Base-by-base conservation (phyloP, 2,888 invertebrate genomes). In the Nysson spinosus region DNA sequence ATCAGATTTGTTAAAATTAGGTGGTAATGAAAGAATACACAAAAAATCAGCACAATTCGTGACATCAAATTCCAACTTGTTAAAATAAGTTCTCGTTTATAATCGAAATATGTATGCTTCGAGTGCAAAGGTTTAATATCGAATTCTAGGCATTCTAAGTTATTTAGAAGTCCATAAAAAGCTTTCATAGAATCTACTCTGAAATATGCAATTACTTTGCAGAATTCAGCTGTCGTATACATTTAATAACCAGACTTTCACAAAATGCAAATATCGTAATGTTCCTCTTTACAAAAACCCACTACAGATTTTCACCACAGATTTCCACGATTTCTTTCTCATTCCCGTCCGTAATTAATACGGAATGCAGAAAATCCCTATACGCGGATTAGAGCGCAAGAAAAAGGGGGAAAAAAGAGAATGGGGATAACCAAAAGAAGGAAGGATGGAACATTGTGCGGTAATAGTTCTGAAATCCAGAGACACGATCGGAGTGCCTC, bases 291-390 rank as follows among this genome's bases (percentile, higher is more conserved):
- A 14, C 30, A 19, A 20, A 32, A 20, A n/a, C n/a, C n/a, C n/a
- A n/a, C n/a, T 39, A 6, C 37, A 14, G 12, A 4, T 4, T 4
- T 5, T 9, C 22, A 22, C 20, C 11, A n/a, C 24, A 22, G 43
- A 14, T 50, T 64, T 47, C 64, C 37, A 22, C 19, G 22, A 19
- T n/a, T 64, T 64, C 58, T 58, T 47, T 47, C 30, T n/a, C n/a
- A n/a, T n/a, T 3, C 44, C 11, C 30, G 19, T 46, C 20, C 49
- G 44, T 60, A 69, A 68, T 68, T 68, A 67, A 67, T 68, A 67
- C 46, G 34, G 66, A 61, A 54, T 19, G 44, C 51, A 16, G 54
- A 30, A 49, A 44, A 52, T 51, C 52, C 12, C 43, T 26, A 39
- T 61, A 61, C 37, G 61, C 42, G 12, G 51, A 61, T 47, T 34